phyloP scores from a whole-genome alignment of 2,888 invertebrate species.

The Beris morrisii region DNA sequence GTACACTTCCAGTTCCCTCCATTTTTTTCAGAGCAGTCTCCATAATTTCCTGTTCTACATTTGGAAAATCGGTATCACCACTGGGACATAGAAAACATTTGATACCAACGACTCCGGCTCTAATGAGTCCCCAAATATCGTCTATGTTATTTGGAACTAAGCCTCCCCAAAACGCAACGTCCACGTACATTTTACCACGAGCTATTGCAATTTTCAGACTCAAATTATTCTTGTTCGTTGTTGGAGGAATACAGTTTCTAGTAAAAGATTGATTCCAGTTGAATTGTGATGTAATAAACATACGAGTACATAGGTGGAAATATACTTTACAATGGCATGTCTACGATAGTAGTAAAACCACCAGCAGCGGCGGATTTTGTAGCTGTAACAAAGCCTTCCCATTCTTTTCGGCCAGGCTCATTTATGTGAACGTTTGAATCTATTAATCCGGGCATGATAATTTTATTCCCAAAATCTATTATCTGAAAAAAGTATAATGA shows the following conservation, averaged over 20 bases:
- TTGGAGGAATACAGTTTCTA: slow-evolving; percentile 73
- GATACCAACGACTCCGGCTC: slow-evolving; percentile 71
- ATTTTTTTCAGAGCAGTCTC: slow-evolving; percentile 62
- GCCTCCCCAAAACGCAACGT: slow-evolving; percentile 82
- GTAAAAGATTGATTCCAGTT: neutral
- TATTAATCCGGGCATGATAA: slow-evolving; percentile 69
- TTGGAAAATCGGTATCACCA: slow-evolving; percentile 70
- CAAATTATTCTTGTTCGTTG: slow-evolving; percentile 65
- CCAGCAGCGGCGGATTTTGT: slow-evolving; percentile 73
- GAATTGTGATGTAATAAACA: neutral
- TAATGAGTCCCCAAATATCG: slow-evolving; percentile 61
- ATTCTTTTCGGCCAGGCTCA: slow-evolving; percentile 70
- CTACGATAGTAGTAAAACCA: slow-evolving; percentile 71
- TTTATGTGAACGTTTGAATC: slow-evolving; percentile 76
- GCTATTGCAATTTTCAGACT: slow-evolving; percentile 64
- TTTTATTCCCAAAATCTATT: slow-evolving; percentile 58
- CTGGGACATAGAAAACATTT: slow-evolving; percentile 73
- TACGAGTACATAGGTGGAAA: neutral
- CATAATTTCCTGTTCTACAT: slow-evolving; percentile 62
- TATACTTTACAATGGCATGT: slow-evolving; percentile 66
- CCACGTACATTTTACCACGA: slow-evolving; percentile 63
- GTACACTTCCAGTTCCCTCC: slow-evolving; percentile 62
- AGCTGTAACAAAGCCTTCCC: slow-evolving; percentile 73
- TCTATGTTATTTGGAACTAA: slow-evolving; percentile 68
- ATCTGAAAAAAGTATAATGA: slow-evolving; percentile 43